phyloP scores from a whole-genome alignment of 2,113 vertebrate genomes.

The Toxotes jaculatrix region DNA sequence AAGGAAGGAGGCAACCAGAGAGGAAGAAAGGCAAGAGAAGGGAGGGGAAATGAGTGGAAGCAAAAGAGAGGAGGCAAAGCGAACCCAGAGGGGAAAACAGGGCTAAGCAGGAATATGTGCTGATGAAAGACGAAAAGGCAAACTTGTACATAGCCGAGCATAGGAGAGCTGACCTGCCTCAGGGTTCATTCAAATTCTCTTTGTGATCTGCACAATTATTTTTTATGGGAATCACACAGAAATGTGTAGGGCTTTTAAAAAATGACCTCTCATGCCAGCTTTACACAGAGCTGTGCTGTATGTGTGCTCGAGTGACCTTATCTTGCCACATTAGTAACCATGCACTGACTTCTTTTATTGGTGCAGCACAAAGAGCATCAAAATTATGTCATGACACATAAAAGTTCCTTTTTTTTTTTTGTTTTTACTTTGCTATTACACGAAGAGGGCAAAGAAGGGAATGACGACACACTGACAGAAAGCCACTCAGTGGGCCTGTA shows the following conservation, averaged over 20 bases:
- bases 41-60: constrained; percentile 27
- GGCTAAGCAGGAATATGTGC: constrained; percentile 69
- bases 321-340: constrained; percentile 12
- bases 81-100: constrained; percentile 56
- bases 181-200: constrained; percentile 68
- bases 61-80: constrained; percentile 33
- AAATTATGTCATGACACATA: constrained; percentile 44
- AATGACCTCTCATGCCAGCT: constrained; percentile 19
- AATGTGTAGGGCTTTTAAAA: constrained; percentile 35
- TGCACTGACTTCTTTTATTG: constrained; percentile 32
- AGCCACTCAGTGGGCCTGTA: not conserved
- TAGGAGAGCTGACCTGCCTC: constrained; percentile 61
- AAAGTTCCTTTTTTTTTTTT: not conserved
- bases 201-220: constrained; percentile 66
- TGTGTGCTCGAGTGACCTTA: constrained; percentile 18
- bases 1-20: constrained; percentile 8
- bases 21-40: constrained; percentile 5
- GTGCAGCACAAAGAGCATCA: constrained; percentile 22
- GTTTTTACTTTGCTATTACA: constrained; percentile 17
- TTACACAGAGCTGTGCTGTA: not conserved
- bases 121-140: constrained; percentile 69
- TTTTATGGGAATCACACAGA: constrained; percentile 45
- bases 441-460: constrained; percentile 19
- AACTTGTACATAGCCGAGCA: constrained; percentile 48
- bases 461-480: constrained; percentile 20